Evolutionary conservation across 2,113 vertebrate species (phyloP).

Genomic region (Chlorodrepanis virens): DNA sequence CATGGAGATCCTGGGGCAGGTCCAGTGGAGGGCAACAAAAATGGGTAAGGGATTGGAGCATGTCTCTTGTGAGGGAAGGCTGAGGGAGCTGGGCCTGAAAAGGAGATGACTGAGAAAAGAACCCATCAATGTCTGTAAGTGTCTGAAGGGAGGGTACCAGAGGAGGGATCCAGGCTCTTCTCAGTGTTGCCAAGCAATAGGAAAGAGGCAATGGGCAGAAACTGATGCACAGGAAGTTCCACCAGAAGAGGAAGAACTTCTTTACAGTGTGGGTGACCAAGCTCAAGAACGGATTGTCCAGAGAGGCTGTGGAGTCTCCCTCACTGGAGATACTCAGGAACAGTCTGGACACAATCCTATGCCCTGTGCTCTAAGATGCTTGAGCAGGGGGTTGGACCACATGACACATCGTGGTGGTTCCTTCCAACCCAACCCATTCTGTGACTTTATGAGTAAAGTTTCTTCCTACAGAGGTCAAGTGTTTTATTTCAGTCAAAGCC

Average conservation of each 20-base stretch:
- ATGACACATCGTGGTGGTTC: not conserved
- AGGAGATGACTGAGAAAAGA: accelerated
- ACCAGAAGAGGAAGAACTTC: not conserved
- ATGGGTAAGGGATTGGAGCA: too few relatives aligned
- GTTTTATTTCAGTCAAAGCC: not conserved
- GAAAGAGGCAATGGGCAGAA: not conserved
- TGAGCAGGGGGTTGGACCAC: not conserved
- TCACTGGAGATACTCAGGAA: not conserved
- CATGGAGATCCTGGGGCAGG: too few relatives aligned
- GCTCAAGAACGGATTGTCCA: not conserved
- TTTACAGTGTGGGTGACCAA: not conserved
- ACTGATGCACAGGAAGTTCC: not conserved
- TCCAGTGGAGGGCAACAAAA: too few relatives aligned
- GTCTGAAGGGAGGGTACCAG: not conserved
- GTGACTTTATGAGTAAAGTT: not conserved
- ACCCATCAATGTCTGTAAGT: not conserved
- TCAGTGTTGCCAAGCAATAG: not conserved
- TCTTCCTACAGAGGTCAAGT: not conserved
- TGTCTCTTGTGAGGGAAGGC: too few relatives aligned
- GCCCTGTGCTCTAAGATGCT: too few relatives aligned
- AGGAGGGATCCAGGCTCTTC: not conserved
- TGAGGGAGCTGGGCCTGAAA: accelerated
- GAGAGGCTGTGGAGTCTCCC: not conserved
- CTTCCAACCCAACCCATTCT: not conserved
- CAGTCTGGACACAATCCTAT: accelerated